Percentiles rank a stretch among this genome's conserved stretches.
phyloP scores from a whole-genome alignment of 1,140 invertebrate genomes.

The Drosophila sp. region DNA sequence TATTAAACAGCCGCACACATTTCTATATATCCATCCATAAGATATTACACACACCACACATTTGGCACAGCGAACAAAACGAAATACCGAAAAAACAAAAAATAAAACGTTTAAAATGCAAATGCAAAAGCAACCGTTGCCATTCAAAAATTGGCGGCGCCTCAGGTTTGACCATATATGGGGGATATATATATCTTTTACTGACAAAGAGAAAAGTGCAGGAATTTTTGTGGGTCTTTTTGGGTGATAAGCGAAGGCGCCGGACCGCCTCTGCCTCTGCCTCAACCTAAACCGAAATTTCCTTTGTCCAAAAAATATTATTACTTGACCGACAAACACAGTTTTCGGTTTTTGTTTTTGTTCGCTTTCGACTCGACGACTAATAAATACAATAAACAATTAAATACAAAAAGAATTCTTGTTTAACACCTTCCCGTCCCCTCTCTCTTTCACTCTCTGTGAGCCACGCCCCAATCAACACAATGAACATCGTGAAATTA shows the following conservation, averaged over 20 bases:
- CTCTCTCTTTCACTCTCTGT: background rate
- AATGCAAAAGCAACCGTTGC: slow-evolving; percentile 60
- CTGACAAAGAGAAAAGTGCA: background rate
- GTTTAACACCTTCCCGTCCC: background rate
- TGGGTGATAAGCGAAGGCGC: background rate
- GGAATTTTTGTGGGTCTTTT: background rate
- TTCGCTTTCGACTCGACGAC: background rate
- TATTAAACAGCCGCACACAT: slow-evolving; percentile 54
- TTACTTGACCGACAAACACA: slow-evolving; percentile 12
- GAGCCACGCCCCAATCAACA: background rate
- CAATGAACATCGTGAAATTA: background rate
- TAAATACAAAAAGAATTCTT: background rate
- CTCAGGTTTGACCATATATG: slow-evolving; percentile 28
- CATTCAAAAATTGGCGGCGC: slow-evolving; percentile 59
- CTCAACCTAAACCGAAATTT: no score
- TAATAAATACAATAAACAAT: slow-evolving; percentile 13
- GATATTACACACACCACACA: slow-evolving; percentile 5
- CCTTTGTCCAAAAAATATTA: slow-evolving; percentile 2
- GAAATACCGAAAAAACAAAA: slow-evolving; percentile 29
- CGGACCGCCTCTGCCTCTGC: background rate
- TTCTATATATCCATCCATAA: slow-evolving; percentile 28
- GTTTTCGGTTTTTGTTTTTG: background rate
- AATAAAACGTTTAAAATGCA: slow-evolving; percentile 57
- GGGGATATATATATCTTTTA: slow-evolving; percentile 9
- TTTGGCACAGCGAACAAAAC: slow-evolving; percentile 19